Evolutionary conservation across 2,888 invertebrate species (phyloP).

Genomic region (Toxonevra muliebris): DNA sequence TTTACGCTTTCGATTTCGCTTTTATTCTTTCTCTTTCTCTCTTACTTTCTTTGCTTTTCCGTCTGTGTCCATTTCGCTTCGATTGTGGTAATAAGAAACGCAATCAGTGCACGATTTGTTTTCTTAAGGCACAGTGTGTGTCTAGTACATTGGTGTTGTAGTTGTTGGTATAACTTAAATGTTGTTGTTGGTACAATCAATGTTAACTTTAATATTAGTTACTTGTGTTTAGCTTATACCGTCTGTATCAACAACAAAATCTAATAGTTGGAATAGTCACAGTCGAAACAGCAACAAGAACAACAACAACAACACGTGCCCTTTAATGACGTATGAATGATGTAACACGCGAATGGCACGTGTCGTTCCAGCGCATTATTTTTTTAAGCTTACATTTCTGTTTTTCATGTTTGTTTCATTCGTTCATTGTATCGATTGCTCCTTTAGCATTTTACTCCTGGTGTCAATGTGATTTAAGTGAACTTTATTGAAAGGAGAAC

Average conservation of each 20-base stretch:
- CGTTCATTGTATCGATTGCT: constrained; percentile 30
- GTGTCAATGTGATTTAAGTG: constrained; percentile 18
- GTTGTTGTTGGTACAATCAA: constrained; percentile 24
- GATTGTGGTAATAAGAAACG: constrained; percentile 43
- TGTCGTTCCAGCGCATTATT: constrained; percentile 47
- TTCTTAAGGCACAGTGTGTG: constrained; percentile 50
- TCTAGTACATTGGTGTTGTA: constrained; percentile 27
- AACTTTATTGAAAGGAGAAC: no score
- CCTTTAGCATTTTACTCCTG: constrained; percentile 15
- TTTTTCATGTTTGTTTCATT: constrained; percentile 12
- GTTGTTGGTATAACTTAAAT: constrained; percentile 25
- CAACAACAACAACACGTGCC: constrained; percentile 59
- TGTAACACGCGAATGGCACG: constrained; percentile 65
- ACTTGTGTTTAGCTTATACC: constrained; percentile 38
- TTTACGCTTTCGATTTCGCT: background rate
- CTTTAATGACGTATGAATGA: constrained; percentile 67
- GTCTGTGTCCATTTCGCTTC: constrained; percentile 26
- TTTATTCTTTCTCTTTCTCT: background rate
- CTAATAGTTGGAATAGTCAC: constrained; percentile 29
- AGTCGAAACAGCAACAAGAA: constrained; percentile 19
- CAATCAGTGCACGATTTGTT: constrained; percentile 62
- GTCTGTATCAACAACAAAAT: constrained; percentile 16
- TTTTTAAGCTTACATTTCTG: constrained; percentile 31
- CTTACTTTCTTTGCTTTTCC: background rate
- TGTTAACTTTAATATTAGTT: constrained; percentile 36